Evolutionary conservation across 2,888 invertebrate species (phyloP), one percentile per base, ranked within the genome.

Genomic region (Cyclophora albipunctata): DNA sequence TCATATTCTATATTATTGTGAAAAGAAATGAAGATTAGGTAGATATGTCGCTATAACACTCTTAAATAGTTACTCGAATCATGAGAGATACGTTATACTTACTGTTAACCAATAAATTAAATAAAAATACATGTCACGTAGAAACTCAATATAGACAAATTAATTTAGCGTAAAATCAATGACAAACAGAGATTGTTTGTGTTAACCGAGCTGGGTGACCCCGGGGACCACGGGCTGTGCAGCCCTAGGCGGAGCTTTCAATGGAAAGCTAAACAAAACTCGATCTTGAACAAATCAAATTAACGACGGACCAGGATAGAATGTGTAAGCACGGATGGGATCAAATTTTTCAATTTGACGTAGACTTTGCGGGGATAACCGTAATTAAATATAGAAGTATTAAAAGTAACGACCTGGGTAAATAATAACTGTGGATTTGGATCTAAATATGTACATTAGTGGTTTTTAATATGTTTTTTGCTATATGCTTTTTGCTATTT

Each of bases 161-260:
- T 81, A 88, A 87, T 88, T 86, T 85, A 84, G 78, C 79, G 75
- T 81, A 84, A 88, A 86, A 88, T 85, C 85, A 84, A 83, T 78
- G 80, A 77, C 77, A 84, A 84, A 84, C 82, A 84, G 60, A 58
- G 58, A 63, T 61, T 84, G 79, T 84, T 84, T 87, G 73, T 74
- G 67, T 78, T 82, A 71, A 72, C 60, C 69, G 66, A 71, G 64
- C 69, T 67, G 71, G 78, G 75, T 71, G 73, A 79, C 84, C 84
- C 81, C 55, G 54, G 79, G 75, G 79, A 75, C 55, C 53, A 57
- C 56, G 52, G 52, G 55, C 53, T 53, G 50, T 57, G 57, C 50
- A 48, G 55, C 59, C 47, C 58, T 53, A 52, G 57, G 58, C 45
- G 35, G 47, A 48, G 37, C 50, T 65, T 74, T 84, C 80, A 87